phyloP scores from a whole-genome alignment of 1,140 invertebrate genomes.

The Conus betulinus region DNA sequence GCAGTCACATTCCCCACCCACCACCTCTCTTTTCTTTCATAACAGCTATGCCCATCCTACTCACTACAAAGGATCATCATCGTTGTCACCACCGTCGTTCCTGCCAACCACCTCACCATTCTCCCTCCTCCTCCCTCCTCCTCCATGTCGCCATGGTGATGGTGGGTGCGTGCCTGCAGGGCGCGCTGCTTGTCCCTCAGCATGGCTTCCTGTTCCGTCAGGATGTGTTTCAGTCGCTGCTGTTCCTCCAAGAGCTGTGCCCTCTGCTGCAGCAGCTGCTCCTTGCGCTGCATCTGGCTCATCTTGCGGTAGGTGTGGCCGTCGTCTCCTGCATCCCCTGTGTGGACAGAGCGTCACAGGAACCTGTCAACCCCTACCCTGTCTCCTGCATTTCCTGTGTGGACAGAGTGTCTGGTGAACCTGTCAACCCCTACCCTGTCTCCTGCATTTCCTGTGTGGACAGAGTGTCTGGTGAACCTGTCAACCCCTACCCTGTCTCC shows the following conservation, averaged over 20 bases:
- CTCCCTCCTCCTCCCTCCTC: background rate
- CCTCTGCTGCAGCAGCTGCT: slow-evolving; percentile 52
- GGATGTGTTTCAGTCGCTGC: slow-evolving; percentile 45
- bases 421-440: no score
- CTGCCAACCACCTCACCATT: background rate
- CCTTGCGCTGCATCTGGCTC: slow-evolving; percentile 44
- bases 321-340: slow-evolving; percentile 32
- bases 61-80: slow-evolving; percentile 16
- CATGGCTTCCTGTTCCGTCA: slow-evolving; percentile 46
- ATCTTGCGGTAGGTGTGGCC: slow-evolving; percentile 33
- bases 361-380: no score
- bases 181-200: slow-evolving; percentile 41
- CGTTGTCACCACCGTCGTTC: background rate
- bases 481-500: no score
- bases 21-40: no score
- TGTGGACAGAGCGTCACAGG: no score
- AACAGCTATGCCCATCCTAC: background rate
- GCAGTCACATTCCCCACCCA: no score
- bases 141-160: background rate
- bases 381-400: no score
- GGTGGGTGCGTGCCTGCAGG: slow-evolving; percentile 26
- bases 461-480: no score
- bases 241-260: slow-evolving; percentile 54
- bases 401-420: no score
- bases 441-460: no score